Conservation (phyloP, 2,888 invertebrate genomes). For the Drosophila leonis region DNA sequence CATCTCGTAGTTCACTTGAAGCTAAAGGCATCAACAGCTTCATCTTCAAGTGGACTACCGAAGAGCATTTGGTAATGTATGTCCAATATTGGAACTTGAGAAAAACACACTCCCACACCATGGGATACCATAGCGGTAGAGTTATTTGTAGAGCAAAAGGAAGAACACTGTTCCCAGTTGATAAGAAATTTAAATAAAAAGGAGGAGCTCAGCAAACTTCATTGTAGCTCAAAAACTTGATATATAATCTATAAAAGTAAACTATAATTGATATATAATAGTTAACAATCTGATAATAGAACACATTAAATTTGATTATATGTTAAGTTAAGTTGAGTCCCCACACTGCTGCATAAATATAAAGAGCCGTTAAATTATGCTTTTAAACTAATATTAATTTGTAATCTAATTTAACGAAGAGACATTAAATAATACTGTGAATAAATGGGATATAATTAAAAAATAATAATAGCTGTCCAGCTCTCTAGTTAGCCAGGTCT, state of each 20-base stretch:
- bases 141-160: too few species aligned
- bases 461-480: neutral
- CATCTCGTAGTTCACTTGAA: too few species aligned
- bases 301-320: neutral
- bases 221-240: too few species aligned
- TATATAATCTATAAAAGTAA: neutral
- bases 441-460: constrained; percentile 3
- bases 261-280: neutral
- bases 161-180: too few species aligned
- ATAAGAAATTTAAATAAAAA: too few species aligned
- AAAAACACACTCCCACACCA: too few species aligned
- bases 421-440: neutral
- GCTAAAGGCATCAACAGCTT: too few species aligned
- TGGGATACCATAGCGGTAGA: too few species aligned
- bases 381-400: neutral
- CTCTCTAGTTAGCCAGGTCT: neutral
- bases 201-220: too few species aligned
- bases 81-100: too few species aligned
- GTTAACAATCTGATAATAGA: neutral
- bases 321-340: neutral
- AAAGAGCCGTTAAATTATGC: neutral
- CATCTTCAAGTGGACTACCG: too few species aligned
- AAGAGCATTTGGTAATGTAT: too few species aligned
- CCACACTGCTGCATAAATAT: neutral
- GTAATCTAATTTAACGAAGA: neutral